These are phyloP conservation scores for Buceros bicornis DNA, from an alignment of 2,797 vertebrate genomes.

Conservation along the genomic window DNA sequence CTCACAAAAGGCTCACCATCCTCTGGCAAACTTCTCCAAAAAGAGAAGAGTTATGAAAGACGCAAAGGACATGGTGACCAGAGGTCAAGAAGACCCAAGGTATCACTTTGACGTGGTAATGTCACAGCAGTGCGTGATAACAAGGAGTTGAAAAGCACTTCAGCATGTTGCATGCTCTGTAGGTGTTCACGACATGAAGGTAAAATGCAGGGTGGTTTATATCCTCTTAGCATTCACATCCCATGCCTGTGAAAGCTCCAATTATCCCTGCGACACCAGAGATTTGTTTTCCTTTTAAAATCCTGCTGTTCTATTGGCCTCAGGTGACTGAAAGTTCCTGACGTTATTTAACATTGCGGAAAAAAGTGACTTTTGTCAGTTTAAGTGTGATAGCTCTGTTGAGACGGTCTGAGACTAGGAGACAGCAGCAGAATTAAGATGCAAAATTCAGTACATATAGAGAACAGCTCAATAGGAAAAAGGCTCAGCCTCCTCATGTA, in stretches of 20 bases:
- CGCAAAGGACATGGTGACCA: neutral
- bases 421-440: neutral
- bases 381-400: neutral
- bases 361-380: neutral
- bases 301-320: neutral
- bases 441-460: neutral
- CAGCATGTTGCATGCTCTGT: neutral
- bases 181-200: neutral
- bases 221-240: neutral
- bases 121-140: neutral
- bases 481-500: neutral
- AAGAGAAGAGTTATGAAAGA: neutral
- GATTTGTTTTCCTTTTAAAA: neutral
- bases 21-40: neutral
- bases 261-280: neutral
- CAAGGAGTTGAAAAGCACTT: neutral
- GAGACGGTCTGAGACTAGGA: neutral
- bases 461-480: neutral
- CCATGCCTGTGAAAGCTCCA: neutral
- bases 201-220: neutral
- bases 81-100: neutral
- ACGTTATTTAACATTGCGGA: neutral
- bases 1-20: neutral
- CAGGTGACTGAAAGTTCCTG: neutral
- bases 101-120: neutral